Evolutionary conservation across 1,140 invertebrate genomes (phyloP).

Genomic region (Pectinophora gossypiella): DNA sequence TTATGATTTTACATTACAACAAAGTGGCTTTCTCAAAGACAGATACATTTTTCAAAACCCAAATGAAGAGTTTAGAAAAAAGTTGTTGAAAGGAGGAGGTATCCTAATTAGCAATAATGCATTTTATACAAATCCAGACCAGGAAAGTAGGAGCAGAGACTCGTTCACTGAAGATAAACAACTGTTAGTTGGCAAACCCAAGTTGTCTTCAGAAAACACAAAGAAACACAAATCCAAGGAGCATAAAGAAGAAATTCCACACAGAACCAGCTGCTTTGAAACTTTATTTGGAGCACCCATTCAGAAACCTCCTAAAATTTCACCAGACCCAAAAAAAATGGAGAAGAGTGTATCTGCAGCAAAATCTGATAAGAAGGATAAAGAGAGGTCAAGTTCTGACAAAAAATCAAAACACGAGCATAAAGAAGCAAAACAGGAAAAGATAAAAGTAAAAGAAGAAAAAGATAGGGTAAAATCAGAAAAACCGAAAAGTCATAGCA

Average conservation of each 20-base stretch:
- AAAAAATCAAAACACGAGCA: constrained; percentile 78
- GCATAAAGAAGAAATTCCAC: constrained; percentile 78
- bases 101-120: constrained; percentile 59
- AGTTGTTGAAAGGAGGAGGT: constrained; percentile 92
- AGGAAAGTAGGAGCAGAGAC: constrained; percentile 71
- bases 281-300: constrained; percentile 88
- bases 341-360: constrained; percentile 72
- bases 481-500: constrained; percentile 77
- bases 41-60: constrained; percentile 85
- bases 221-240: constrained; percentile 83
- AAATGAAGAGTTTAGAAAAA: constrained; percentile 91
- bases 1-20: constrained; percentile 91
- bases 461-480: constrained; percentile 79
- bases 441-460: constrained; percentile 74
- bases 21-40: constrained; percentile 86
- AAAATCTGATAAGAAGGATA: constrained; percentile 80
- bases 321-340: constrained; percentile 79
- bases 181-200: constrained; percentile 82
- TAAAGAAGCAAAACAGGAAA: constrained; percentile 75
- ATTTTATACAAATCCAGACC: constrained; percentile 66
- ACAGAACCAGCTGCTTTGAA: constrained; percentile 81
- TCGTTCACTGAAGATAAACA: constrained; percentile 70
- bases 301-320: constrained; percentile 80
- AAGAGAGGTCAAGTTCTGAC: constrained; percentile 73
- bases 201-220: constrained; percentile 78